phyloP scores from a whole-genome alignment of 2,888 invertebrate genomes.

The Drosophila siamana region DNA sequence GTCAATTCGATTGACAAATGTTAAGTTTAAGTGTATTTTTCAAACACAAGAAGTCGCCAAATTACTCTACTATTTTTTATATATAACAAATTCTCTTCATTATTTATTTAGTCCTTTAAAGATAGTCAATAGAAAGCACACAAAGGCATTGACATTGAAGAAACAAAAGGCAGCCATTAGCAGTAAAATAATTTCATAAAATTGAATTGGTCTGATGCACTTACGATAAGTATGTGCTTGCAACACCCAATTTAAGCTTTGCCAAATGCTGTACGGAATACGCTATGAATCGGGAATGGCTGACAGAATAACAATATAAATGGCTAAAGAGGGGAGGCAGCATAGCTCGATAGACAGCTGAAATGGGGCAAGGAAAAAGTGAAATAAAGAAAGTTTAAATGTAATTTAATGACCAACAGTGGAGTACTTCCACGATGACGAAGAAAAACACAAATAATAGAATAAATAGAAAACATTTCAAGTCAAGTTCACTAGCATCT shows the following conservation, averaged over 20 bases:
- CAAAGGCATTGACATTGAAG: neutral
- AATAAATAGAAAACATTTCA: slow-evolving; percentile 10
- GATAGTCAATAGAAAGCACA: too few relatives aligned
- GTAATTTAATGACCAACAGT: slow-evolving; percentile 70
- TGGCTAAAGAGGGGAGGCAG: neutral
- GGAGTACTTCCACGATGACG: slow-evolving; percentile 46
- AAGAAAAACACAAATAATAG: neutral
- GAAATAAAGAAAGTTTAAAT: slow-evolving; percentile 48
- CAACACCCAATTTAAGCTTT: slow-evolving; percentile 1
- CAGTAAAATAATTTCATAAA: neutral
- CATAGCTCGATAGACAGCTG: neutral
- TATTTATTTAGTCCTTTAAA: neutral
- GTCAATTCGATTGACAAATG: neutral
- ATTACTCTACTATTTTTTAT: too few relatives aligned
- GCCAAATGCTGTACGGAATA: slow-evolving; percentile 7
- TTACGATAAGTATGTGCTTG: slow-evolving; percentile 18
- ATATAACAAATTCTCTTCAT: neutral
- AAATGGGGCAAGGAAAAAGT: slow-evolving; percentile 31
- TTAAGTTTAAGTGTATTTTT: neutral
- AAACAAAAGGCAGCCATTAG: neutral
- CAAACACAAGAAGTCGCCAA: too few relatives aligned
- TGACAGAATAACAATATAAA: neutral
- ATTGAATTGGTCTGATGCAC: neutral
- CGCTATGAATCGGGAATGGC: slow-evolving; percentile 24
- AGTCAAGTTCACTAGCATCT: slow-evolving; percentile 8